Conservation (phyloP, 2,888 invertebrate genomes). For the Asteroscopus sphinx region DNA sequence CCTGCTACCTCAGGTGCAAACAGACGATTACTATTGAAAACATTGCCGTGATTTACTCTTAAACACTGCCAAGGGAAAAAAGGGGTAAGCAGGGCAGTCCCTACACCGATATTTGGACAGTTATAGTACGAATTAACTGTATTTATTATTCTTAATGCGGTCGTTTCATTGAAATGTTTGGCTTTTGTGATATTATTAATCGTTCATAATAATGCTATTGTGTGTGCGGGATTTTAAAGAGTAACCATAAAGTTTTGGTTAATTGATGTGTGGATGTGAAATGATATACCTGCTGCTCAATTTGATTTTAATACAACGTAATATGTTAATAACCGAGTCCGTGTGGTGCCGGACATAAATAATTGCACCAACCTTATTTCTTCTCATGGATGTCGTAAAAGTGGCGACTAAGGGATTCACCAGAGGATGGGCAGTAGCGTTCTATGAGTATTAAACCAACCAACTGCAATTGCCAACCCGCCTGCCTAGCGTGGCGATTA, state of each 20-base stretch:
- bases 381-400: too few relatives aligned
- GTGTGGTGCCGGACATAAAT: too few relatives aligned
- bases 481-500: too few relatives aligned
- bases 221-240: slow-evolving; percentile 5
- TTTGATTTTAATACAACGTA: too few relatives aligned
- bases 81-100: slow-evolving; percentile 40
- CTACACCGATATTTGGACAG: slow-evolving; percentile 55
- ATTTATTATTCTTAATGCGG: slow-evolving; percentile 52
- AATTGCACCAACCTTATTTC: too few relatives aligned
- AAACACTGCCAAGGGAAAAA: slow-evolving; percentile 67
- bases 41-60: slow-evolving; percentile 65
- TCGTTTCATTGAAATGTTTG: slow-evolving; percentile 25
- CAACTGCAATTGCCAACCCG: too few relatives aligned
- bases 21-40: slow-evolving; percentile 66
- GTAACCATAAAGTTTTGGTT: not conserved
- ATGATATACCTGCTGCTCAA: too few relatives aligned
- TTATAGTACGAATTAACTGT: slow-evolving; percentile 54
- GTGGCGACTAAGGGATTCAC: too few relatives aligned
- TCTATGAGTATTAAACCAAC: too few relatives aligned
- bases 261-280: not conserved
- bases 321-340: too few relatives aligned
- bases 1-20: slow-evolving; percentile 64
- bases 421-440: too few relatives aligned
- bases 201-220: slow-evolving; percentile 24
- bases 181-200: slow-evolving; percentile 36